Evolutionary conservation across 2,113 vertebrate genomes (phyloP).

Genomic region (Antechinus flavipes): DNA sequence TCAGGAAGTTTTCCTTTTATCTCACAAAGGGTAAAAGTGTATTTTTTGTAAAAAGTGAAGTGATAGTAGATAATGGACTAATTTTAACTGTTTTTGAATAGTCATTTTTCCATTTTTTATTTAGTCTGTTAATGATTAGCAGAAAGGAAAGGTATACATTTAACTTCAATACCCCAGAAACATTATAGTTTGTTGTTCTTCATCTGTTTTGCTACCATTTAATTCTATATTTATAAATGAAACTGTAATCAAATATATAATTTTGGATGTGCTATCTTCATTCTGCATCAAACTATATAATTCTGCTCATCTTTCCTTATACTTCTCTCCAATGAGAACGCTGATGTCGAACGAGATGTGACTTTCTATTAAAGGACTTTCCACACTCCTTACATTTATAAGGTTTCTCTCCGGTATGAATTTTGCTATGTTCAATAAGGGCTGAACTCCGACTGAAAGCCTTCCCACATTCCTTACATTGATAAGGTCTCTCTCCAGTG

Average conservation of each 20-base stretch:
- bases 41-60: not conserved
- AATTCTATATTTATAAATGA: not conserved
- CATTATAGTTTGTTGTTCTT: not conserved
- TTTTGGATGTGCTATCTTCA: not conserved
- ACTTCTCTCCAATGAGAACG: not conserved
- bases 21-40: not conserved
- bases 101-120: not conserved
- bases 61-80: not conserved
- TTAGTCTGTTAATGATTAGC: not conserved
- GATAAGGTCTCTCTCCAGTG: conserved; percentile 69
- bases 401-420: too few relatives aligned
- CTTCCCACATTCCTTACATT: too few relatives aligned
- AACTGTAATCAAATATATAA: not conserved
- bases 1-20: not conserved
- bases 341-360: not conserved
- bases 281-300: not conserved
- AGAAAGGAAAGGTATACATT: not conserved
- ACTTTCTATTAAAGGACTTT: not conserved
- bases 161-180: not conserved
- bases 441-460: too few relatives aligned
- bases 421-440: too few relatives aligned
- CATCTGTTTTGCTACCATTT: not conserved
- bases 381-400: too few relatives aligned
- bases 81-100: not conserved
- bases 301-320: not conserved